Evolutionary conservation across 2,888 invertebrate genomes (phyloP).

Genomic region (Argyra leucocephala): DNA sequence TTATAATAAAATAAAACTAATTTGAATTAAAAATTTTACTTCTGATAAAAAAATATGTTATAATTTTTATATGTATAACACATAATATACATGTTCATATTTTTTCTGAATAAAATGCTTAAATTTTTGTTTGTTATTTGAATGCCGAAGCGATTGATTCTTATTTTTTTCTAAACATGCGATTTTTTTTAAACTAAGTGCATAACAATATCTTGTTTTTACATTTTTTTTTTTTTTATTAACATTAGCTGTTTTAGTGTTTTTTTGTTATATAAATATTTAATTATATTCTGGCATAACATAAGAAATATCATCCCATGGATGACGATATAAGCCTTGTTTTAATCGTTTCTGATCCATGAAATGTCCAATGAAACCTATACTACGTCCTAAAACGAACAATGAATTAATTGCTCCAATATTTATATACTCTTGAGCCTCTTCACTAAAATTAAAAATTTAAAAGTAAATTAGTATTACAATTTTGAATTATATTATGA

Average conservation of each 20-base stretch:
- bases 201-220: not conserved
- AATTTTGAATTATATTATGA: not conserved
- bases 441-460: constrained; percentile 56
- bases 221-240: not conserved
- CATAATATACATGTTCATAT: too few relatives aligned
- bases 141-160: too few relatives aligned
- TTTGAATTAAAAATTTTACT: too few relatives aligned
- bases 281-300: constrained; percentile 42
- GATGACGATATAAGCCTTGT: constrained; percentile 97
- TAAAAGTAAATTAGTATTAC: not conserved
- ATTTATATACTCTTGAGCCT: constrained; percentile 93
- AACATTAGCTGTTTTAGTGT: not conserved
- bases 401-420: constrained; percentile 97
- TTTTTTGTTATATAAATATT: not conserved
- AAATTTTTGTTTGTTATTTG: too few relatives aligned
- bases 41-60: too few relatives aligned
- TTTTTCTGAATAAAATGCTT: too few relatives aligned
- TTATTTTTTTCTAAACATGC: not conserved
- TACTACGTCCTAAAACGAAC: constrained; percentile 94
- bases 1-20: not conserved
- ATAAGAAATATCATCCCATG: constrained; percentile 92
- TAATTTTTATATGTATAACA: too few relatives aligned
- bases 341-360: constrained; percentile 98
- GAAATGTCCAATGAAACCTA: constrained; percentile 97
- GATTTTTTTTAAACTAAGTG: not conserved